These are phyloP conservation scores for Deilephila elpenor DNA, from an alignment of 2,888 invertebrate genomes.

Conservation along the genomic window DNA sequence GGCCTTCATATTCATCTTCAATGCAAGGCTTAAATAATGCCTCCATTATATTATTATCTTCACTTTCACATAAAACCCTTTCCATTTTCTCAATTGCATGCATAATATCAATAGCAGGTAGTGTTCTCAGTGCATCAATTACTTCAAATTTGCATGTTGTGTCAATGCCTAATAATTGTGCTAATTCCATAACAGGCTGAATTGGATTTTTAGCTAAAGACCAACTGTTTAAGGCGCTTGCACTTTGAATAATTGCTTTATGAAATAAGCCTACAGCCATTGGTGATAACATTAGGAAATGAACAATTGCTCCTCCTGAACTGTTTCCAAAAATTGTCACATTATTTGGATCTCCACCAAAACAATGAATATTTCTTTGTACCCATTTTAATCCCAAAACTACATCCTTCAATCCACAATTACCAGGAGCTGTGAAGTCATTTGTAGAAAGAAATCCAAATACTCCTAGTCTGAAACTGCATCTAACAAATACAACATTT, in stretches of 20 bases:
- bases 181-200: conserved; percentile 59
- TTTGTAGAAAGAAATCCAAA: conserved; percentile 77
- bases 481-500: conserved; percentile 71
- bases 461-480: conserved; percentile 75
- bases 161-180: conserved; percentile 61
- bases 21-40: conserved; percentile 72
- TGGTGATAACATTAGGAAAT: conserved; percentile 78
- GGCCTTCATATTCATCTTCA: conserved; percentile 75
- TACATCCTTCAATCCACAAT: conserved; percentile 77
- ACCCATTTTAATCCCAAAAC: conserved; percentile 77
- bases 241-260: conserved; percentile 77
- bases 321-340: conserved; percentile 80
- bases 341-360: conserved; percentile 78
- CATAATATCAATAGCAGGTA: conserved; percentile 61
- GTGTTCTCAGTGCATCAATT: conserved; percentile 63
- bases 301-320: conserved; percentile 75
- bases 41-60: conserved; percentile 57
- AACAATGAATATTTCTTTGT: conserved; percentile 68
- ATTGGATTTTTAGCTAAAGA: conserved; percentile 67
- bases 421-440: conserved; percentile 75
- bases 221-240: conserved; percentile 75
- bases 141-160: conserved; percentile 60
- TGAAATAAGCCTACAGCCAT: conserved; percentile 78
- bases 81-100: conserved; percentile 49
- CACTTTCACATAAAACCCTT: conserved; percentile 33